Base-by-base conservation (phyloP, 1,140 invertebrate species). In the Heterodera schachtii region DNA sequence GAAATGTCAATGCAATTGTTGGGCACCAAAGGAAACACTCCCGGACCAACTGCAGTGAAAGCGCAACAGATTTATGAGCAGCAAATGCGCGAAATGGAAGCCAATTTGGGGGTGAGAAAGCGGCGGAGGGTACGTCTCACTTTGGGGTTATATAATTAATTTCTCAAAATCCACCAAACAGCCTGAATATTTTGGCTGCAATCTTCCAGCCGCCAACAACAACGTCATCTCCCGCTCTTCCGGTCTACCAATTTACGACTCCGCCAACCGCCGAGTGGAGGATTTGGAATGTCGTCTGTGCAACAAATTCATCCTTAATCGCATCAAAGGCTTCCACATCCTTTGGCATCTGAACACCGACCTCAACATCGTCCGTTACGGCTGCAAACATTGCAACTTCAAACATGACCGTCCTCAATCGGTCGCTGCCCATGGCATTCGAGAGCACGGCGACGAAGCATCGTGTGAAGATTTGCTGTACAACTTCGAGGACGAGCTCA, bases 1-100 rank as follows among this genome's bases (percentile, higher is more conserved):
- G 69, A 87, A 70, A 84, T 89, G 82, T 90, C 89, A 9, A 81
- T 90, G 89, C 84, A 90, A 64, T 82, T 89, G n/a, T 78, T 89
- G 5, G 88, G 88, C 41, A 90, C 88, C n/a, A 82, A 80, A 7
- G 84, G 87, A n/a, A 86, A 84, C 47, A 83, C 80, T 13, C 88
- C 89, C 16, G 87, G 88, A 52, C 87, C 89, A 0, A 84, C 84
- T 7, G 85, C 87, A 9, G 83, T 82, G 6, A n/a, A 81, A 19
- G 82, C 84, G 44, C 88, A 84, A 76, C 43, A 77, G 46, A 70
- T 82, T 67, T 83, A 88, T 57, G 81, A 82, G 67, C 81, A 86
- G 73, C 71, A 79, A 80, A 84, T 66, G 75, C 81, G 64, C n/a
- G 85, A 75, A 47, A 66, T 87, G 13, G 21, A 77, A 6, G 85